phyloP scores from a whole-genome alignment of 2,113 vertebrate species.

The Corvus cornix region DNA sequence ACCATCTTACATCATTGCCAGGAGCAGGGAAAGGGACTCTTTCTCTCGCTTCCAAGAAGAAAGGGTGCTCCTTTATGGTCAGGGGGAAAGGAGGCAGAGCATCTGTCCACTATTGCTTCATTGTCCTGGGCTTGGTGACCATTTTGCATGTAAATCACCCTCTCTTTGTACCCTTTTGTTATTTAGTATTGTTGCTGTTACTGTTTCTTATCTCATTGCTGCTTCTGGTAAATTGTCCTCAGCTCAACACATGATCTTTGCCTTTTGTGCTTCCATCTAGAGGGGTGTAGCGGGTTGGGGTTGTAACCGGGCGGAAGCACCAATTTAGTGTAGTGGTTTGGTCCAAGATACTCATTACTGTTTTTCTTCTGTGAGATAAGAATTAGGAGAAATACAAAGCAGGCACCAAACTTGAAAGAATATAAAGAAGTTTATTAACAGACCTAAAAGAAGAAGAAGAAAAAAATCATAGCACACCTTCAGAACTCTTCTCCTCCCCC shows the following conservation, averaged over 20 bases:
- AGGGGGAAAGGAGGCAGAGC: not conserved
- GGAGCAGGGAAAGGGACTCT: not conserved
- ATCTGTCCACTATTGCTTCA: not conserved
- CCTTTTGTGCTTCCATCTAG: not conserved
- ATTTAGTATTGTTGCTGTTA: not conserved
- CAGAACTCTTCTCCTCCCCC: too few species aligned
- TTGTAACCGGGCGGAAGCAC: too few species aligned
- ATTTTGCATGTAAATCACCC: not conserved
- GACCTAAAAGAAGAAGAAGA: too few species aligned
- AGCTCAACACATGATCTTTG: not conserved
- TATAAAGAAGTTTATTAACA: too few species aligned
- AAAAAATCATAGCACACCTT: too few species aligned
- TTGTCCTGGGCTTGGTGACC: not conserved
- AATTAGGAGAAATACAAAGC: too few species aligned
- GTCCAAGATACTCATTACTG: too few species aligned
- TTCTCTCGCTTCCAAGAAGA: not conserved
- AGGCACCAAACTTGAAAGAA: too few species aligned
- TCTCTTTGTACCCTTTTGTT: not conserved
- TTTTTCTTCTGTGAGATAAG: too few species aligned
- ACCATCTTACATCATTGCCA: not conserved
- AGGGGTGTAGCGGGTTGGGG: not conserved
- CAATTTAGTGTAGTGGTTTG: too few species aligned
- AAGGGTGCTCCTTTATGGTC: not conserved
- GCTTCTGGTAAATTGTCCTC: not conserved
- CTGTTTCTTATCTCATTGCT: not conserved